Base-by-base conservation (phyloP, 1,140 invertebrate species). In the Cydia strobilella region DNA sequence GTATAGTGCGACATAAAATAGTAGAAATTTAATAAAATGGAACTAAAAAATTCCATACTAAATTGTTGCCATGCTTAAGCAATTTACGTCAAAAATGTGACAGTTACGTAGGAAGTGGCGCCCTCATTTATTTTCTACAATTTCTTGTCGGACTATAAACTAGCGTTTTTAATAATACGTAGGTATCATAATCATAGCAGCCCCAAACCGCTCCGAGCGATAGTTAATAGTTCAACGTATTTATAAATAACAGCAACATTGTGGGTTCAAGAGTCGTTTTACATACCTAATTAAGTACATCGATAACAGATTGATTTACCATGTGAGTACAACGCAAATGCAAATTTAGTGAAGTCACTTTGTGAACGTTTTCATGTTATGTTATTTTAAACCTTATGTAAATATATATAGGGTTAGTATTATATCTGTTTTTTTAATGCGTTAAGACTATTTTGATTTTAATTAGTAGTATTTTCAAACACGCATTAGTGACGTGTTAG, bases 341-440 rank as follows among this genome's bases (percentile, higher is more conserved):
- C 54, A 59, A 20, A 59, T 76, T 84, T 84, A 65, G 20, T 59
- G 54, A 59, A 12, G 54, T 59, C 20, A 59, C 54, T 59, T 1
- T 59, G 10, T 59, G 73, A 66, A 12, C 12, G 15, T 18, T 65
- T 51, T 65, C 66, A 42, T 72, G 18, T 77, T 15, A 51, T 51
- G 15, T 6, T 59, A 59, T 59, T 59, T 59, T 59, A 9, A 59
- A 12, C 54, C 54, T 59, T 59, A 23, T 23, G 9, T 12, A 1
- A 6, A n/a, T 51, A 0, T 0, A 51, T 51, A 51, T 51, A n/a
- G n/a, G n/a, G 5, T 13, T 15, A 15, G 12, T 51, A n/a, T 18
- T 51, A 51, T 18, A 51, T n/a, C n/a, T n/a, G 15, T 18, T 6
- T 0, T 7, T 51, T 51, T 0, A 51, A n/a, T n/a, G 48, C 1